Evolutionary conservation across 2,113 vertebrate species (phyloP), one percentile per base, ranked within the genome.

Genomic region (Psophia crepitans): DNA sequence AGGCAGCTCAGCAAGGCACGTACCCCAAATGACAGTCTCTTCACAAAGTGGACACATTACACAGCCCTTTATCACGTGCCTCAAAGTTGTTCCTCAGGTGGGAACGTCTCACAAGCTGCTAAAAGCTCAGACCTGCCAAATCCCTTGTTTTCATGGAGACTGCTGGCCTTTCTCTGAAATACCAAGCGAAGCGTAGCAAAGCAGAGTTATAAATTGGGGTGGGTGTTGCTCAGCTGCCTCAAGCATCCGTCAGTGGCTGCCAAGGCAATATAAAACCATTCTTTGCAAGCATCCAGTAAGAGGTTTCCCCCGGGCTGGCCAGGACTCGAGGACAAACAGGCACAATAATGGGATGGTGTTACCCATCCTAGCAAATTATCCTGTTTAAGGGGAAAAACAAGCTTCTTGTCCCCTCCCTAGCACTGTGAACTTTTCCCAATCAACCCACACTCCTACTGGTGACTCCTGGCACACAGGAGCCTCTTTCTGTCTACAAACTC

Each of bases 191-290:
- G 53, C 26, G 58, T 41, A 80, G 53, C 28, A 94, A 27, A 83
- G 75, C 58, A 65, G 44, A 76, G 64, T 35, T 79, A 3, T 13
- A 51, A 51, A 77, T 2, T 1, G 3, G 56, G 46, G n/a, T 11
- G 8, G 33, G 77, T 0, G 1, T 5, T 84, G 33, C 21, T 83
- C 84, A 73, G 0, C n/a, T 43, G 26, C 30, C 26, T 74, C 37
- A 30, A 81, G 46, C 7, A 51, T 33, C n/a, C 66, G 44, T 4
- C 0, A 0, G 28, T 2, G 9, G 35, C 88, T 54, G n/a, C 44
- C 39, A 51, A 51, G 49, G 27, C 63, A n/a, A 30, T 11, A 28
- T 6, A 49, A 89, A 63, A 41, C 17, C 6, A 3, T 20, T 77
- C 41, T 9, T 61, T 5, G 1, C 1, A 6, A 37, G 18, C 12